These are phyloP conservation scores for Eretmochelys imbricata DNA, from an alignment of 2,113 vertebrate genomes.

Conservation along the genomic window DNA sequence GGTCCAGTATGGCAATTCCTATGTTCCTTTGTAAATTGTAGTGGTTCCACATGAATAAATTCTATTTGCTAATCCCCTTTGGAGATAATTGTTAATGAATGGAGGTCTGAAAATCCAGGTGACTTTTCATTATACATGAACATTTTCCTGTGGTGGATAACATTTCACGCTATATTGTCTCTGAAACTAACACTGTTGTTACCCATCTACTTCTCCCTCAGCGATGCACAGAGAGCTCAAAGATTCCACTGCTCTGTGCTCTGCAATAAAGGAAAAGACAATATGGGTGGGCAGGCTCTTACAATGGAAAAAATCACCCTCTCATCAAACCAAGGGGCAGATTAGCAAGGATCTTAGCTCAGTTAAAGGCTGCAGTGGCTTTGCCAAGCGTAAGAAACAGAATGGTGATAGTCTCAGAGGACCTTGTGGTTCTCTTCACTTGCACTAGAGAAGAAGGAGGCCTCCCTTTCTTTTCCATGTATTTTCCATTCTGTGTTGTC, in stretches of 20 bases:
- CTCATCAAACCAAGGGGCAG: background rate
- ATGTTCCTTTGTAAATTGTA: background rate
- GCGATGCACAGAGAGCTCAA: conserved; percentile 39
- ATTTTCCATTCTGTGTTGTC: background rate
- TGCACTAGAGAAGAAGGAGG: fast-evolving
- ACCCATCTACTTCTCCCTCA: conserved; percentile 15
- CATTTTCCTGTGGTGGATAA: conserved; percentile 30
- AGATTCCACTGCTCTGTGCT: conserved; percentile 23
- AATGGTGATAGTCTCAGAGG: background rate
- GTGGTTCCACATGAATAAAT: background rate
- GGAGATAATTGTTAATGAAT: conserved; percentile 53
- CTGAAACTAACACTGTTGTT: conserved; percentile 35
- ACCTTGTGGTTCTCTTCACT: background rate
- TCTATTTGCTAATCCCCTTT: background rate
- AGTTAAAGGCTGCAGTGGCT: background rate
- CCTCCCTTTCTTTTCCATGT: background rate
- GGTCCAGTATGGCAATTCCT: background rate
- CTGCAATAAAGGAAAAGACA: conserved; percentile 27
- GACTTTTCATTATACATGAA: conserved; percentile 24
- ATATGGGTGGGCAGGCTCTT: background rate
- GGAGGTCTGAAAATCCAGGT: conserved; percentile 33
- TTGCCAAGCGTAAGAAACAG: background rate
- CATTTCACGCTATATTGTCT: conserved; percentile 15
- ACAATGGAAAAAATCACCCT: background rate
- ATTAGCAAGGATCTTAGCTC: background rate